A percentile compares a stretch with the other conserved stretches of the same genome.
phyloP scores from a whole-genome alignment of 2,113 vertebrate species.

The Henicopernis longicauda region DNA sequence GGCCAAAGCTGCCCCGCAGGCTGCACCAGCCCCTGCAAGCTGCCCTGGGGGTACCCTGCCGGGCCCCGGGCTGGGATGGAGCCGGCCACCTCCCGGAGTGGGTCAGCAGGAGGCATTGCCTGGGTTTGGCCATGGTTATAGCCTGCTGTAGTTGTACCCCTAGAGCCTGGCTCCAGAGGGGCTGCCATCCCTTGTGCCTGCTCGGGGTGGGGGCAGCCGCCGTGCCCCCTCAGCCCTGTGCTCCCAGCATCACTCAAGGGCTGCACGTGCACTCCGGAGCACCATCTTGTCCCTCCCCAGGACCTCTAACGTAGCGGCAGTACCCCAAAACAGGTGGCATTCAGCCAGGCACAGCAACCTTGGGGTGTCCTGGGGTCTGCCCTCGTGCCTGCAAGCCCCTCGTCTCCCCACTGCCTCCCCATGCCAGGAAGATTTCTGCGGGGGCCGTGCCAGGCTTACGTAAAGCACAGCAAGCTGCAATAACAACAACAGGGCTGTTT shows the following conservation, averaged over 20 bases:
- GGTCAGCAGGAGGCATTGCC: neutral
- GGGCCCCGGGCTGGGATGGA: neutral
- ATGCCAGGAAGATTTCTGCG: neutral
- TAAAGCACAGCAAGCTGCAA: neutral
- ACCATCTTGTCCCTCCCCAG: neutral
- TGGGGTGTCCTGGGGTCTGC: neutral
- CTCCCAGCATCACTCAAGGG: neutral
- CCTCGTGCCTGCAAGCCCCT: neutral
- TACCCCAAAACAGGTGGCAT: neutral
- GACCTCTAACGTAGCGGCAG: neutral
- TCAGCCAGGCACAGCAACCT: no score
- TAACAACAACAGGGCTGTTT: neutral
- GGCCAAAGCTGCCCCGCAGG: neutral
- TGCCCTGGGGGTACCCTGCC: neutral
- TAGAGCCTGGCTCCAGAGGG: neutral
- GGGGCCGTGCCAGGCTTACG: neutral
- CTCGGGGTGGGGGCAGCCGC: rapidly evolving
- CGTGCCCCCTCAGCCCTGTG: neutral
- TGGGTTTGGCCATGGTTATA: neutral
- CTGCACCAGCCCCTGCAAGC: rapidly evolving
- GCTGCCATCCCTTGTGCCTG: neutral
- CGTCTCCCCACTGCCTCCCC: neutral
- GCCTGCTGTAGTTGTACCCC: neutral
- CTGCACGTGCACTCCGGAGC: neutral
- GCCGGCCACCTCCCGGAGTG: rapidly evolving